A percentile compares a stretch with the other conserved stretches of the same genome.
Conservation (phyloP, 1,140 invertebrate species). For the Helicoverpa zea region DNA sequence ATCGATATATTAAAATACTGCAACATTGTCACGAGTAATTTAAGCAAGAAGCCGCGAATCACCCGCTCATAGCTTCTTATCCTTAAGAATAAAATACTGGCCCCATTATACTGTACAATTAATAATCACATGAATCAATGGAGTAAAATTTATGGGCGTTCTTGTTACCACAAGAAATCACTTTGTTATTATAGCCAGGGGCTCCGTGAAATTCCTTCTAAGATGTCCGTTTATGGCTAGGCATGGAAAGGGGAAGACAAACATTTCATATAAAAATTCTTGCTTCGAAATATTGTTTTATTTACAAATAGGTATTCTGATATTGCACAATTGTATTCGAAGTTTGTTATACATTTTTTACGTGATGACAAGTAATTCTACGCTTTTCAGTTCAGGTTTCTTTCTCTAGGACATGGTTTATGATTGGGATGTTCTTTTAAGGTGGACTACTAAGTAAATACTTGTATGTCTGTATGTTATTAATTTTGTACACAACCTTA, state of each 20-base stretch:
- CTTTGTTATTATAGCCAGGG: slow-evolving; percentile 48
- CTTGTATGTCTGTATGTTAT: too few relatives aligned
- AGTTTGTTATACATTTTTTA: too few relatives aligned
- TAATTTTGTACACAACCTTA: too few relatives aligned
- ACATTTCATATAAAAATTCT: slow-evolving; percentile 48
- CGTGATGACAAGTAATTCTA: too few relatives aligned
- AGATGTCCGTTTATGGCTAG: slow-evolving; percentile 23
- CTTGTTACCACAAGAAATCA: slow-evolving; percentile 48
- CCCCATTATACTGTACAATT: slow-evolving; percentile 42
- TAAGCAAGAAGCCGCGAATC: background rate
- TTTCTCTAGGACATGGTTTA: too few relatives aligned
- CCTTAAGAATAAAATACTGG: slow-evolving; percentile 27
- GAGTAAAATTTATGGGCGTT: slow-evolving; percentile 45
- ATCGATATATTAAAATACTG: slow-evolving; percentile 2
- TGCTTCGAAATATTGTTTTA: background rate
- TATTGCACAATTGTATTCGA: too few relatives aligned
- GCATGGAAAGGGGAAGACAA: slow-evolving; percentile 19
- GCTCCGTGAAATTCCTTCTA: slow-evolving; percentile 21
- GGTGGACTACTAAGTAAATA: too few relatives aligned
- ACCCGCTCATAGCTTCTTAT: background rate
- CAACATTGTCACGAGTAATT: slow-evolving; percentile 32
- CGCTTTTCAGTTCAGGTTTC: too few relatives aligned
- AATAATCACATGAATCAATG: slow-evolving; percentile 54
- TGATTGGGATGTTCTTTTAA: too few relatives aligned
- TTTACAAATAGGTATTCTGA: background rate